phyloP scores from a whole-genome alignment of 2,113 vertebrate genomes.

The Illadopsis cleaveri region DNA sequence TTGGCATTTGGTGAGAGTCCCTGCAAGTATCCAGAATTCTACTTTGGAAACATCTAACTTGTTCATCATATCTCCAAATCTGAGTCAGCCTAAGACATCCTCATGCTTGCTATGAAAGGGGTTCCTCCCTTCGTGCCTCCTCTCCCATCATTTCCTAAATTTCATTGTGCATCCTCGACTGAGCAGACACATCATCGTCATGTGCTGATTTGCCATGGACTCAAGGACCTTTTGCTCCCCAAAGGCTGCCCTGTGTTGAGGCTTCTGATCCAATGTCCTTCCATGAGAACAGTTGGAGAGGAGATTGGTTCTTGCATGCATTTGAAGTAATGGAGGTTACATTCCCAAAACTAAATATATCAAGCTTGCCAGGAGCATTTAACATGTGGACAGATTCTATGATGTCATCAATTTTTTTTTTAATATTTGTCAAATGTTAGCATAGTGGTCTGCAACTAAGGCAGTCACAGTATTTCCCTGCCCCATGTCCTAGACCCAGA shows the following conservation, averaged over 20 bases:
- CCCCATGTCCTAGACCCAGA: not conserved
- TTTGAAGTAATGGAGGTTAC: not conserved
- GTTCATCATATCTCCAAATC: not conserved
- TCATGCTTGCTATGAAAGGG: not conserved
- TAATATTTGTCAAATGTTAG: not conserved
- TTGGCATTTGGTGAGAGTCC: not conserved
- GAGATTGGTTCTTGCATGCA: not conserved
- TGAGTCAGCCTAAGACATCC: not conserved
- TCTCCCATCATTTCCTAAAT: fast-evolving
- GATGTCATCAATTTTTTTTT: not conserved
- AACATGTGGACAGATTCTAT: not conserved
- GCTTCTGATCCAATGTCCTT: not conserved
- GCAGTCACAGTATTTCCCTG: not conserved
- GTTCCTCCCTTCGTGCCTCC: not conserved
- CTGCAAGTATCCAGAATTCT: not conserved
- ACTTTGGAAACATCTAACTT: not conserved
- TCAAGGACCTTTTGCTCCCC: not conserved
- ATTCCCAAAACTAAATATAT: not conserved
- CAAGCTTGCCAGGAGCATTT: not conserved
- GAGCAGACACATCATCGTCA: not conserved
- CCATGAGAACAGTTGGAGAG: not conserved
- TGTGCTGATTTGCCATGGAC: fast-evolving
- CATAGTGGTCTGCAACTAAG: not conserved
- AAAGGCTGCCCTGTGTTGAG: not conserved
- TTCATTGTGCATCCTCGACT: not conserved